Evolutionary conservation across 2,113 vertebrate species (phyloP).

Genomic region (Theropithecus gelada): DNA sequence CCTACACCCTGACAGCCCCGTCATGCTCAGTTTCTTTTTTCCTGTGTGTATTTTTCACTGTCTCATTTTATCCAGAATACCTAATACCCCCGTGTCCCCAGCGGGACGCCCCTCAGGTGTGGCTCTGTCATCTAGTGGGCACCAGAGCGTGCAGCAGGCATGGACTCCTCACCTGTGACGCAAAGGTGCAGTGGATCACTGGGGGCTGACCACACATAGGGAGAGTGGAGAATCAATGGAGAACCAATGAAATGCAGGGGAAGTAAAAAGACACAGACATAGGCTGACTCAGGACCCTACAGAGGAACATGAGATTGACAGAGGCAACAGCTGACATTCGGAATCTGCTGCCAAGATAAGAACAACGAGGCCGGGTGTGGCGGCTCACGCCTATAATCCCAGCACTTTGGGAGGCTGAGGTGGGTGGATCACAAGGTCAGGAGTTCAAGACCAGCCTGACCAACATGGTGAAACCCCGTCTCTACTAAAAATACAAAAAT

Average conservation of each 20-base stretch:
- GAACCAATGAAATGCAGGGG: neutral
- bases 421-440: too few species aligned
- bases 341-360: neutral
- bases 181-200: neutral
- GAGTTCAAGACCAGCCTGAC: too few species aligned
- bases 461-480: too few species aligned
- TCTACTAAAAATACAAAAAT: too few species aligned
- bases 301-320: neutral
- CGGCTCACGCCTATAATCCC: too few species aligned
- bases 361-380: accelerated
- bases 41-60: too few species aligned
- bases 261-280: neutral
- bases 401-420: too few species aligned
- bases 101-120: accelerated
- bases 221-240: neutral
- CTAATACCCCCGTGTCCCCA: neutral
- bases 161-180: slow-evolving; percentile 21
- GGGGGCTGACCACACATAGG: accelerated
- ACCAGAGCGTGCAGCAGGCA: accelerated
- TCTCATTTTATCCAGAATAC: neutral
- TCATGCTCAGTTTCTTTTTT: too few species aligned
- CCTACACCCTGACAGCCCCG: accelerated
- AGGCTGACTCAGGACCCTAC: neutral
- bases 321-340: neutral
- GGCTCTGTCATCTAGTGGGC: too few species aligned